phyloP scores from a whole-genome alignment of 2,797 vertebrate species.

The Megalops cyprinoides region DNA sequence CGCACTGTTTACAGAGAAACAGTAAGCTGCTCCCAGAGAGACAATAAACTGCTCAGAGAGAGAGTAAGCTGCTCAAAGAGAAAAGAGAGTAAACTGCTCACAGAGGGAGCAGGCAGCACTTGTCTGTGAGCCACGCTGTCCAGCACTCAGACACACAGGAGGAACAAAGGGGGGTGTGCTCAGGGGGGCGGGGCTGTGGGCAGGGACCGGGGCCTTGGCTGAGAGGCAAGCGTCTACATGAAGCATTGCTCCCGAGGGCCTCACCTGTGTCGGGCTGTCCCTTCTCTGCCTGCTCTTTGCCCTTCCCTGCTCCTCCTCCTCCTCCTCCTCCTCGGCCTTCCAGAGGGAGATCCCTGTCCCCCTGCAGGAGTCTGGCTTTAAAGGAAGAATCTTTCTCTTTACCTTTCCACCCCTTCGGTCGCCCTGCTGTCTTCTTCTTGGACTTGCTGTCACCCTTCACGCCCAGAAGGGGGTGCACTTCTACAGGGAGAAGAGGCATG shows the following conservation, averaged over 20 bases:
- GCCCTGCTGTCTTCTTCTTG: conserved; percentile 98
- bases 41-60: no score
- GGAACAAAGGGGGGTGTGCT: conserved; percentile 13
- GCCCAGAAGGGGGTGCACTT: conserved; percentile 95
- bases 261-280: conserved; percentile 92
- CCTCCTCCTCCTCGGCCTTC: conserved; percentile 87
- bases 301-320: conserved; percentile 93
- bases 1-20: no score
- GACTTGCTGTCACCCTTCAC: conserved; percentile 98
- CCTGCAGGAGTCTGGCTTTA: conserved; percentile 95
- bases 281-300: conserved; percentile 88
- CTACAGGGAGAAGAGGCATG: conserved; percentile 63
- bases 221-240: conserved; percentile 61
- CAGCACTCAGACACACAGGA: no score
- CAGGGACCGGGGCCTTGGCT: conserved; percentile 51
- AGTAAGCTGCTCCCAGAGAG: no score
- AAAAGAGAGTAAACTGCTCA: no score
- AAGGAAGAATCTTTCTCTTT: conserved; percentile 99
- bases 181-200: conserved; percentile 53
- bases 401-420: conserved; percentile 99
- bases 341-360: conserved; percentile 89
- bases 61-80: no score
- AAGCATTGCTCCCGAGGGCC: conserved; percentile 62
- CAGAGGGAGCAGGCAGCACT: no score
- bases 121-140: no score